A percentile compares a stretch with the other conserved stretches of the same genome.
These are phyloP conservation scores for Pollicipes pollicipes DNA, from an alignment of 1,140 invertebrate genomes.

Conservation along the genomic window DNA sequence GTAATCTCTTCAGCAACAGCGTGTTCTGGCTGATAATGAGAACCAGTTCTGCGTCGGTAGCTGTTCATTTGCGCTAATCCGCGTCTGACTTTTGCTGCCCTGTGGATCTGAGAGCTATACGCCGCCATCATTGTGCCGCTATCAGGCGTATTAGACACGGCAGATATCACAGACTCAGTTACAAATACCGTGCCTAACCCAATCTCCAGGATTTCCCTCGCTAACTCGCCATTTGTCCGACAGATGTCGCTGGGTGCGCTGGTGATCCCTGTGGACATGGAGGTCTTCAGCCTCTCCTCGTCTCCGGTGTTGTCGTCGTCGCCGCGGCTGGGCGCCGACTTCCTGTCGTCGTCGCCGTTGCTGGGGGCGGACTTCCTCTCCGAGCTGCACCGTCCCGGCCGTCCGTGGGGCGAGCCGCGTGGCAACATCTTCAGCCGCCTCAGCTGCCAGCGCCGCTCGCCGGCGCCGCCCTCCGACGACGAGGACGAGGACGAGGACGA, in stretches of 20 bases:
- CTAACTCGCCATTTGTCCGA: no score
- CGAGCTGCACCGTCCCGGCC: background rate
- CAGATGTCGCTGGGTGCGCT: background rate
- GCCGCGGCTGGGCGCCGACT: background rate
- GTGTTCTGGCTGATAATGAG: no score
- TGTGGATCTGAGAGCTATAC: no score
- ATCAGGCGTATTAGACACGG: no score
- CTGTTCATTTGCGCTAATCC: no score
- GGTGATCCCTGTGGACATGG: background rate
- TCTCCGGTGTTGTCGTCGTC: background rate
- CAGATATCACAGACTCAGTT: no score
- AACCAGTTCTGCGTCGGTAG: no score
- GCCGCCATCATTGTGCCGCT: no score
- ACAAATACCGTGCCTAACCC: no score
- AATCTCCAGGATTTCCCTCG: no score
- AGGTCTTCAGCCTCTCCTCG: background rate
- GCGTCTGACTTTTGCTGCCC: no score
- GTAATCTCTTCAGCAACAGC: no score
- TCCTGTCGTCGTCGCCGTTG: background rate
- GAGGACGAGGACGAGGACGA: background rate
- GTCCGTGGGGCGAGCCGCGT: background rate
- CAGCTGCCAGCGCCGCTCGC: background rate
- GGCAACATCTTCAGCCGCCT: background rate
- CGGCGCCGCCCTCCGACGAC: background rate
- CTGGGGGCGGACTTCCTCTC: background rate